Conservation (phyloP, 1,140 invertebrate species). For the Sarcophaga peregrina region DNA sequence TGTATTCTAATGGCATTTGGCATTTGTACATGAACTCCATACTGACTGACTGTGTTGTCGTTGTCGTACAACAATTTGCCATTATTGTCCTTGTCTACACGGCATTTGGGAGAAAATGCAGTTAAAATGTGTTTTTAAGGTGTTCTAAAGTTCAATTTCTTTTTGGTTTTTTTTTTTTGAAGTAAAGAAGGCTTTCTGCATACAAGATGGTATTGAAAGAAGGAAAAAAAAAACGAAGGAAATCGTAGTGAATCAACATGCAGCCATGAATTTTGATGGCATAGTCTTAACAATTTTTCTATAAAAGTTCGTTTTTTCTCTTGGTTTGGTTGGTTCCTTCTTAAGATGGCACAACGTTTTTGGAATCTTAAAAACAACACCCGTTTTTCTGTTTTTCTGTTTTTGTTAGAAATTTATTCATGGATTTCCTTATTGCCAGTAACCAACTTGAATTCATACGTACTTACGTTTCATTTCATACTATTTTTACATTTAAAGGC, state of each 20-base stretch:
- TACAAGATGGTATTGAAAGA: background rate
- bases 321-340: background rate
- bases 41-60: background rate
- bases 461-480: background rate
- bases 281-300: background rate
- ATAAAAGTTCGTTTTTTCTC: too few relatives aligned
- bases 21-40: constrained; percentile 19
- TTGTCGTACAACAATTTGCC: constrained; percentile 26
- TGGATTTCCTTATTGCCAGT: background rate
- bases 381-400: too few relatives aligned
- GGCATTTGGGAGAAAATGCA: constrained; percentile 33
- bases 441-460: background rate
- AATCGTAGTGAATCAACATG: background rate
- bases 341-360: constrained; percentile 11
- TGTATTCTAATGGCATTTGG: constrained; percentile 16
- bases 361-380: background rate
- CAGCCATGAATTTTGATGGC: constrained; percentile 33
- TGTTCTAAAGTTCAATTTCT: background rate
- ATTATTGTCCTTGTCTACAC: constrained; percentile 40
- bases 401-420: background rate
- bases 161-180: background rate
- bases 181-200: too few relatives aligned
- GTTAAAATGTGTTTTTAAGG: constrained; percentile 33
- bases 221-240: background rate
- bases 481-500: too few relatives aligned